Conservation (phyloP, 2,113 vertebrate species). For the Melanerpes aurifrons region DNA sequence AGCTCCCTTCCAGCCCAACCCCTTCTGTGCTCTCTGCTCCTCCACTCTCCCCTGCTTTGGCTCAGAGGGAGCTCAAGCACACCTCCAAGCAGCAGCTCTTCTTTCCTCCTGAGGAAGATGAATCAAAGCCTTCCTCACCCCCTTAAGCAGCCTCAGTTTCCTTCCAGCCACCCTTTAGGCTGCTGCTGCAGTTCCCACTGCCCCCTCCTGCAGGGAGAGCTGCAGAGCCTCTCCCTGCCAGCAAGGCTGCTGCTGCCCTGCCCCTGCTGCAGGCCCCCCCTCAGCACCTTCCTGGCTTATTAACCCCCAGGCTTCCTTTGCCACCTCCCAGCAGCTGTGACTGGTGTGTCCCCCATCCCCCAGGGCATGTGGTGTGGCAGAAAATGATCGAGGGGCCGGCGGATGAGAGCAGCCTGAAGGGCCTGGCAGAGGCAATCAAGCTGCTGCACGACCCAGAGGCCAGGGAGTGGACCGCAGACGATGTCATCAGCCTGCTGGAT, state of each 20-base stretch:
- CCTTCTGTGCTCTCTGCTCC: no score
- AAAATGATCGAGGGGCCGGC: conserved; percentile 80
- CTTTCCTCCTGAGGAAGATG: no score
- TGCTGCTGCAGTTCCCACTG: no score
- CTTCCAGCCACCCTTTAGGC: no score
- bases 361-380: conserved; percentile 86
- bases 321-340: conserved; percentile 29
- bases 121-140: no score
- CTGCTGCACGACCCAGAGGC: conserved; percentile 77
- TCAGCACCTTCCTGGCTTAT: background rate
- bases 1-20: no score
- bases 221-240: no score
- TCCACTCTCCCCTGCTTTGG: no score
- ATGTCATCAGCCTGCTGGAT: conserved; percentile 85
- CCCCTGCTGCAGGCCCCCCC: background rate
- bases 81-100: no score
- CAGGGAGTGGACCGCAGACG: conserved; percentile 82
- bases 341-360: conserved; percentile 17
- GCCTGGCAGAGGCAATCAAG: conserved; percentile 83
- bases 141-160: no score
- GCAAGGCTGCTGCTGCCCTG: background rate
- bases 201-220: no score
- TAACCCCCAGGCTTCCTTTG: background rate
- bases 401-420: conserved; percentile 79
- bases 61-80: no score